Evolutionary conservation across 1,140 invertebrate genomes (phyloP), one percentile per base, ranked within the genome.

Genomic region (Colletes latitarsis): DNA sequence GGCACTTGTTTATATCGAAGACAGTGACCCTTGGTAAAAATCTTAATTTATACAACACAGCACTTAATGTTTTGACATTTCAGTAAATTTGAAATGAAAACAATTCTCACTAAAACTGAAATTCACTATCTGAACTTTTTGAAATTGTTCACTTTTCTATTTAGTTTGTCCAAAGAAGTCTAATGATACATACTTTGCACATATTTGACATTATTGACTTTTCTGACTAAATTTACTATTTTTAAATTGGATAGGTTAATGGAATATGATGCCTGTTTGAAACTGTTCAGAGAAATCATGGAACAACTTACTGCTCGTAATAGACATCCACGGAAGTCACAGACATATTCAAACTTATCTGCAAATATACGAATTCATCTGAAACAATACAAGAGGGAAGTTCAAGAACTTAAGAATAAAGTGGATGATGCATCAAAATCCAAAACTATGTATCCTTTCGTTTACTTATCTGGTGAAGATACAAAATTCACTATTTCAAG

Each of bases 221-320:
- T 30, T 30, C 30, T 30, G 30, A 30, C 30, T 30, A 30, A 30
- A 30, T 30, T 30, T 30, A 30, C 30, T n/a, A 9, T 49, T 19
- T 78, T 58, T 41, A 58, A 46, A 80, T 82, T 72, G 85, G 82
- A 30, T 78, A 96, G 96, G 96, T 91, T 96, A 5, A 88, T 92
- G 0, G 96, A 96, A 86, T 94, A 96, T 90, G 96, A 96, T 80
- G 94, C 95, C 0, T 96, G 96, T 85, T 95, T 96, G 87, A 94
- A 94, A 70, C 86, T 96, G 4, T 94, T 94, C 78, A 93, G 95
- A 74, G 94, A 95, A 81, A 95, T 96, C 60, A 94, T 95, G 90
- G 94, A 95, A 82, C 94, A 95, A 82, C 77, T 96, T 0, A 94
- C 94, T 2, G 80, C 93, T 41, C 92, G 96, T 55, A 94, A 95